Conservation (phyloP, 2,888 invertebrate genomes). For the Pristionchus mayeri region DNA sequence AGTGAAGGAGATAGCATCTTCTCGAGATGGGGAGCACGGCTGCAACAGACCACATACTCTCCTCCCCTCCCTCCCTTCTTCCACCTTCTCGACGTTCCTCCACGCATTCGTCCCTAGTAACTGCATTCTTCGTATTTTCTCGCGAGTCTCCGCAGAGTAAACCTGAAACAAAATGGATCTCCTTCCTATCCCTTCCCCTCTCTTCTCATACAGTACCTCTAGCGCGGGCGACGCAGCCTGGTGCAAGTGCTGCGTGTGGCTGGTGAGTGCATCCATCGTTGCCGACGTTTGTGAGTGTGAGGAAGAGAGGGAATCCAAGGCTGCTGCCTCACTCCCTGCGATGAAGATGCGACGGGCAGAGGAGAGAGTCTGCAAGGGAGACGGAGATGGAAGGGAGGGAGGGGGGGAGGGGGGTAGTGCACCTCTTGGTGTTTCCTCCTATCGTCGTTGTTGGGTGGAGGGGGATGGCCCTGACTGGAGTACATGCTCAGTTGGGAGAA, state of each 20-base stretch:
- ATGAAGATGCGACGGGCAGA: slow-evolving; percentile 73
- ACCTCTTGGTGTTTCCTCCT: slow-evolving; percentile 60
- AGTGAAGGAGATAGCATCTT: slow-evolving; percentile 65
- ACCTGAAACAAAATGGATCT: slow-evolving; percentile 52
- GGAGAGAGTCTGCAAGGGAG: slow-evolving; percentile 58
- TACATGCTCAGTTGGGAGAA: background rate
- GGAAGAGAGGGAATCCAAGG: slow-evolving; percentile 44
- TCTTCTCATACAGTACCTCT: slow-evolving; percentile 53
- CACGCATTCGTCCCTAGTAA: slow-evolving; percentile 49
- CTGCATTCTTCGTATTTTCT: slow-evolving; percentile 71
- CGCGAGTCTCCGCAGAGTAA: slow-evolving; percentile 69
- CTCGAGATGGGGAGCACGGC: slow-evolving; percentile 46
- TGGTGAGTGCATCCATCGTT: slow-evolving; percentile 65
- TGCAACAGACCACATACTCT: background rate
- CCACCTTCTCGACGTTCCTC: slow-evolving; percentile 33
- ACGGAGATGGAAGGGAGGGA: background rate
- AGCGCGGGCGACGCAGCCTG: slow-evolving; percentile 64
- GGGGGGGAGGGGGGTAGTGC: background rate
- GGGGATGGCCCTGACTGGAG: background rate
- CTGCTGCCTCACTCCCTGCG: slow-evolving; percentile 62
- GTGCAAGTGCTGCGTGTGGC: slow-evolving; percentile 69
- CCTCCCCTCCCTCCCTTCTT: background rate
- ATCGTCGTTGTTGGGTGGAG: background rate
- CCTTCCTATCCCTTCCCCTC: background rate
- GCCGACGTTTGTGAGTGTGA: slow-evolving; percentile 42